These are phyloP conservation scores for Drosophila robusta DNA, from an alignment of 2,888 invertebrate species.

Conservation along the genomic window DNA sequence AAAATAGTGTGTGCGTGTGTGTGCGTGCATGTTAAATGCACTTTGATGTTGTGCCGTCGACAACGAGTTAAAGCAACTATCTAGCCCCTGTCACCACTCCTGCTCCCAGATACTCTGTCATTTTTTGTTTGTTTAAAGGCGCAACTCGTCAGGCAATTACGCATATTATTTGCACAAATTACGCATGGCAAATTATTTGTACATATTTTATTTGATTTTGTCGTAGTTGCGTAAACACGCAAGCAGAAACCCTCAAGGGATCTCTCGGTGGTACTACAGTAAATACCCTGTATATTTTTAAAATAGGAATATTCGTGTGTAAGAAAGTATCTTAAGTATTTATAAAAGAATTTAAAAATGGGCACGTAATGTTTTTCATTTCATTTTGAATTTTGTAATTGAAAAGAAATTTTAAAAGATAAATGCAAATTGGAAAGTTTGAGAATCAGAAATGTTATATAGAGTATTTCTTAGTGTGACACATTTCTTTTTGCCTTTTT, in stretches of 20 bases:
- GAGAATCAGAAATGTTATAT: fast-evolving
- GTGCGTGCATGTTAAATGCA: slow-evolving; percentile 26
- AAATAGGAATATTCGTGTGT: no score
- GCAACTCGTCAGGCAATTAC: slow-evolving; percentile 63
- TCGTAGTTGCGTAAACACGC: slow-evolving; percentile 65
- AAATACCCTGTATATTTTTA: slow-evolving; percentile 25
- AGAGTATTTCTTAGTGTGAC: slow-evolving; percentile 1
- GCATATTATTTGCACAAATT: slow-evolving; percentile 81
- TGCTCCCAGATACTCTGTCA: neutral
- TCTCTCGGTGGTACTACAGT: neutral
- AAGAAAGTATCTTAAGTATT: no score
- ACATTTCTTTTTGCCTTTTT: neutral
- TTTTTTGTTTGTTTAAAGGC: slow-evolving; percentile 7
- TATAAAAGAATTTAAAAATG: no score
- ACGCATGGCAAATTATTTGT: slow-evolving; percentile 75
- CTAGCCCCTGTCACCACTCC: neutral
- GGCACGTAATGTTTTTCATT: no score
- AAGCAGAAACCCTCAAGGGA: slow-evolving; percentile 16
- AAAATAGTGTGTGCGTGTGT: slow-evolving; percentile 4
- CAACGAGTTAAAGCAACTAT: slow-evolving; percentile 24
- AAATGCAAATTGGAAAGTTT: no score
- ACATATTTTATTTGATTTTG: slow-evolving; percentile 59
- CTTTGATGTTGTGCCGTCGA: slow-evolving; percentile 70
- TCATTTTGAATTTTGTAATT: no score
- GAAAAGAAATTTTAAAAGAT: no score